These are phyloP conservation scores for Acrossocheilus fasciatus DNA, from an alignment of 2,797 vertebrate genomes.

Conservation along the genomic window DNA sequence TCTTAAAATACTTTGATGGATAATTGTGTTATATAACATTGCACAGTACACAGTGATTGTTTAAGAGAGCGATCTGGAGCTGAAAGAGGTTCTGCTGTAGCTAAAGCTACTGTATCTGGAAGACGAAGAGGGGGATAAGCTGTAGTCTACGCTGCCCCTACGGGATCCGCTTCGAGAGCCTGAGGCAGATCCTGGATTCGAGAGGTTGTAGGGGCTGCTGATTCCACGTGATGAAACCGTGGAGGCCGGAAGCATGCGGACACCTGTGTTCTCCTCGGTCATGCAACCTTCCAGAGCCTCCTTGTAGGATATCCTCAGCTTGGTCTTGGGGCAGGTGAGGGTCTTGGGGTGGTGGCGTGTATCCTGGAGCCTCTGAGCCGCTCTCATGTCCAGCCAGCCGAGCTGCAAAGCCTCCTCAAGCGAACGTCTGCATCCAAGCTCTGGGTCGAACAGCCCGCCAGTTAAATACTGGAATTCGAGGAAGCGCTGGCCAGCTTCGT, in stretches of 20 bases:
- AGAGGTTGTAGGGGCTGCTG: constrained; percentile 93
- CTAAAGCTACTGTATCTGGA: constrained; percentile 60
- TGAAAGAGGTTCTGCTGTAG: constrained; percentile 56
- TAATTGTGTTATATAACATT: neutral
- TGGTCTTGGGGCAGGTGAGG: constrained; percentile 95
- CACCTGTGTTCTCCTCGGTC: constrained; percentile 87
- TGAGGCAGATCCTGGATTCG: constrained; percentile 84
- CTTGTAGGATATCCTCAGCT: constrained; percentile 94
- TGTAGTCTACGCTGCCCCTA: constrained; percentile 88
- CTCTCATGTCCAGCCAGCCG: constrained; percentile 85
- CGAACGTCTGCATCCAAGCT: constrained; percentile 83
- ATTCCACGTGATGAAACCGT: constrained; percentile 90
- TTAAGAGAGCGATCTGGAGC: constrained; percentile 57
- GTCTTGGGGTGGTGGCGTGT: constrained; percentile 84
- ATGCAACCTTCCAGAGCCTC: constrained; percentile 92
- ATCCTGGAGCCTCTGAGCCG: constrained; percentile 89
- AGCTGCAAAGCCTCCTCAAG: constrained; percentile 87
- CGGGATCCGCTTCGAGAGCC: constrained; percentile 81
- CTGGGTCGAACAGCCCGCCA: constrained; percentile 92
- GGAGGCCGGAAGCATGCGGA: constrained; percentile 91
- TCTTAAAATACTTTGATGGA: constrained; percentile 16
- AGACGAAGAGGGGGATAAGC: constrained; percentile 67
- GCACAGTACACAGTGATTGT: neutral
- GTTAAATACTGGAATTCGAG: constrained; percentile 94
- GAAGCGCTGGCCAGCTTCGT: constrained; percentile 95